These are phyloP conservation scores for Panthera tigris DNA, from an alignment of 2,113 vertebrate species.

Conservation along the genomic window DNA sequence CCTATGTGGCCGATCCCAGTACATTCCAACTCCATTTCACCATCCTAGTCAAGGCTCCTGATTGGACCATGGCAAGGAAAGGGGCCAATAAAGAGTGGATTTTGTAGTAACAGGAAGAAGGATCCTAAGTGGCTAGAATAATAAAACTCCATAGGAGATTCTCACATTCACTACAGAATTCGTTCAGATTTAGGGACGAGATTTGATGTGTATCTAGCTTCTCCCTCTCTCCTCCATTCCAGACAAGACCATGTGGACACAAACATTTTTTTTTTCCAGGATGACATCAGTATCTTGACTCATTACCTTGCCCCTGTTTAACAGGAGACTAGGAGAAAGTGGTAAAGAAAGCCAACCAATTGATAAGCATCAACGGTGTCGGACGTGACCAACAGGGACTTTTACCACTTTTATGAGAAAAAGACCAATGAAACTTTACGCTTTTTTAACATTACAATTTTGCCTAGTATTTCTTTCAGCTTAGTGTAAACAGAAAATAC, in stretches of 20 bases:
- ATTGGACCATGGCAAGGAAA: not conserved
- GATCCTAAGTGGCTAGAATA: not conserved
- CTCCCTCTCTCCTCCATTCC: not conserved
- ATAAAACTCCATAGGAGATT: not conserved
- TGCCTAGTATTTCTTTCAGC: not conserved
- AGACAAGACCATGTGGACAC: not conserved
- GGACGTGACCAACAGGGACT: not conserved
- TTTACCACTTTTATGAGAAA: not conserved
- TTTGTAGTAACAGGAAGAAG: not conserved
- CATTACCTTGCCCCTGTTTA: not conserved
- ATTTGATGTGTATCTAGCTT: not conserved
- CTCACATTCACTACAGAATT: not conserved
- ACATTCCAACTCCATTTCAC: not conserved
- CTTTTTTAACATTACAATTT: not conserved
- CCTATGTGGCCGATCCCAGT: not conserved
- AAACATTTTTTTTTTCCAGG: not conserved
- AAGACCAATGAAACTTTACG: not conserved
- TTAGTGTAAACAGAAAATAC: constrained; percentile 16
- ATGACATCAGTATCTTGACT: not conserved
- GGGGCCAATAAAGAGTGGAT: not conserved
- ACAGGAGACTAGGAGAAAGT: not conserved
- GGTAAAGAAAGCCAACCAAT: not conserved
- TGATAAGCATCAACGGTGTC: not conserved
- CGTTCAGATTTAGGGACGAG: not conserved
- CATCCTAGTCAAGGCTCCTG: not conserved